Evolutionary conservation across 2,888 invertebrate species (phyloP).

Genomic region (Girardia tigrina): DNA sequence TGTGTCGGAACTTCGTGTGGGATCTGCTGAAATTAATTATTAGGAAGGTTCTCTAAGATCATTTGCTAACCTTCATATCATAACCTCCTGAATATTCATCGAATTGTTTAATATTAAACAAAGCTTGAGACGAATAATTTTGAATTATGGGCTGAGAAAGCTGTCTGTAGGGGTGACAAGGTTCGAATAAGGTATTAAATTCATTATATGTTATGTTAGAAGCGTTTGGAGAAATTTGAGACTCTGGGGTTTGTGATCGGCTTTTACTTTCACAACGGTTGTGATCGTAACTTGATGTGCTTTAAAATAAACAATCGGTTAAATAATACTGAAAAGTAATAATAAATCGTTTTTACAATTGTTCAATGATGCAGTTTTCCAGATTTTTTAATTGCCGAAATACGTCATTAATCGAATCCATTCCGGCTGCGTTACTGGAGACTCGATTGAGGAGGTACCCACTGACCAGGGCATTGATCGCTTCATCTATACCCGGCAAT

Average conservation of each 20-base stretch:
- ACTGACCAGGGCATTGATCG: background rate
- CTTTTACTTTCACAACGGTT: background rate
- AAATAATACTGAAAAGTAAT: background rate
- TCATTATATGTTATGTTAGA: background rate
- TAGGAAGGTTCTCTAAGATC: too few relatives aligned
- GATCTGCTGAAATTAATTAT: background rate
- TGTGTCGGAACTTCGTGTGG: background rate
- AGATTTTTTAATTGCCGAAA: background rate
- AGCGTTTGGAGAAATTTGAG: background rate
- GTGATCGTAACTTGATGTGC: background rate
- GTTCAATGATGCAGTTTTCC: background rate
- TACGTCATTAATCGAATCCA: background rate
- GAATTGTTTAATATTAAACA: background rate
- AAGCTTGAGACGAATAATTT: background rate
- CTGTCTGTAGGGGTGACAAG: background rate
- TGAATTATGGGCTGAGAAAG: background rate
- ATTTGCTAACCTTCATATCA: background rate
- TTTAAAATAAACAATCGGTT: background rate
- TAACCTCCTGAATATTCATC: background rate
- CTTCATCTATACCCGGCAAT: background rate
- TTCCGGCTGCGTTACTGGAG: background rate
- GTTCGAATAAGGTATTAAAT: background rate
- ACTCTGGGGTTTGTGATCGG: background rate
- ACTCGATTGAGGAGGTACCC: background rate
- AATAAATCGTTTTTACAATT: conserved; percentile 6